Percentiles rank a stretch among this genome's conserved stretches.
These are phyloP conservation scores for Ariolimax columbianus DNA, from an alignment of 2,888 invertebrate genomes.

Conservation along the genomic window DNA sequence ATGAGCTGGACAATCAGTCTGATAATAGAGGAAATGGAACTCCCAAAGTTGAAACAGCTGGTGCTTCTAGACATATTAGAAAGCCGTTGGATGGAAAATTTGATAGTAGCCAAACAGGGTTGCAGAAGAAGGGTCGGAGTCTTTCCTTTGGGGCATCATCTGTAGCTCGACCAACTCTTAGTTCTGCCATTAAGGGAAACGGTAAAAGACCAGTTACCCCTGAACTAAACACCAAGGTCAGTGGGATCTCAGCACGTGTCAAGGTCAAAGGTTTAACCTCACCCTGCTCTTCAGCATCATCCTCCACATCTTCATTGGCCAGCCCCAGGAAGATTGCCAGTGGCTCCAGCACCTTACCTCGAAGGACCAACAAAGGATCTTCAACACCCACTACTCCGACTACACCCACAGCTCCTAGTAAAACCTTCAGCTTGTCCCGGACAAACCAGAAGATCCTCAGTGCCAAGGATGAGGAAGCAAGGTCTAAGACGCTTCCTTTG, in stretches of 20 bases:
- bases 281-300: constrained; percentile 17
- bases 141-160: constrained; percentile 44
- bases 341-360: constrained; percentile 46
- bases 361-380: constrained; percentile 28
- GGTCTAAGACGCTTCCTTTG: constrained; percentile 56
- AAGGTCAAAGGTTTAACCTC: background rate
- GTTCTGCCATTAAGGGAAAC: background rate
- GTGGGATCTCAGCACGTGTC: background rate
- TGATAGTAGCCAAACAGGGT: constrained; percentile 3
- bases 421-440: constrained; percentile 5
- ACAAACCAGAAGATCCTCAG: constrained; percentile 21
- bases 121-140: constrained; percentile 38
- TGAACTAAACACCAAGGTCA: background rate
- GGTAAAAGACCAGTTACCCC: constrained; percentile 40
- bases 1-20: constrained; percentile 29
- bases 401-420: constrained; percentile 17
- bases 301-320: constrained; percentile 27
- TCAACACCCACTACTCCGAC: constrained; percentile 41
- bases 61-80: background rate
- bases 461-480: constrained; percentile 48
- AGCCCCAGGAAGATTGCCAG: background rate
- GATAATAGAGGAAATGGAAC: background rate
- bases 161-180: constrained; percentile 21
- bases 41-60: background rate
- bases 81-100: constrained; percentile 22